Conservation (phyloP, 2,113 vertebrate species). For the Cochlearius cochlearius region DNA sequence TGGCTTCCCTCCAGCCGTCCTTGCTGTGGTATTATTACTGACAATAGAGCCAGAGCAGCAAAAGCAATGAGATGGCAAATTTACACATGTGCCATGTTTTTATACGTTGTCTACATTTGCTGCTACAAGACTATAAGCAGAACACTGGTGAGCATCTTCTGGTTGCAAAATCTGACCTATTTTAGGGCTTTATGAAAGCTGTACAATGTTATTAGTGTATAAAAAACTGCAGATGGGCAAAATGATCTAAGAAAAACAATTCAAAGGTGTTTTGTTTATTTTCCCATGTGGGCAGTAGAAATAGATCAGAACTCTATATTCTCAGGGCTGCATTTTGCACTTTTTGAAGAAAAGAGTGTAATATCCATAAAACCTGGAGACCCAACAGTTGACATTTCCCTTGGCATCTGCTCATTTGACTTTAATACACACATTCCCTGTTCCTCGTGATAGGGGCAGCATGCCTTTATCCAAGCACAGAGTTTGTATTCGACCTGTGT, state of each 20-base stretch:
- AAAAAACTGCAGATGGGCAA: slow-evolving; percentile 16
- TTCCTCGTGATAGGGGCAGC: not conserved
- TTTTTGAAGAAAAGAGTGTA: not conserved
- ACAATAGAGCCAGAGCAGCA: slow-evolving; percentile 62
- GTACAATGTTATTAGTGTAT: not conserved
- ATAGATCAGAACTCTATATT: not conserved
- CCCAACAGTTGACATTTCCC: not conserved
- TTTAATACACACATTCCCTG: not conserved
- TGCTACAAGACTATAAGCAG: slow-evolving; percentile 43
- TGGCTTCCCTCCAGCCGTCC: slow-evolving; percentile 55
- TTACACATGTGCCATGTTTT: slow-evolving; percentile 59
- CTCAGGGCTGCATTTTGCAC: not conserved
- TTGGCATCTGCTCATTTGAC: not conserved
- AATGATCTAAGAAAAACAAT: slow-evolving; percentile 4
- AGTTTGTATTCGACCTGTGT: not conserved
- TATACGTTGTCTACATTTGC: slow-evolving; percentile 39
- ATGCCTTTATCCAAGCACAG: not conserved
- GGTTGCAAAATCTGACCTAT: slow-evolving; percentile 28
- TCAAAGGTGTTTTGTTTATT: slow-evolving; percentile 32
- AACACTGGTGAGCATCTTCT: slow-evolving; percentile 32
- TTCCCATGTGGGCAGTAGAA: slow-evolving; percentile 22
- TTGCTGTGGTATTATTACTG: slow-evolving; percentile 59
- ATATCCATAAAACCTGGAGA: not conserved
- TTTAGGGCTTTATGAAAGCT: slow-evolving; percentile 9
- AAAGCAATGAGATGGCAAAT: slow-evolving; percentile 65